phyloP scores from a whole-genome alignment of 2,888 invertebrate species.

The Eurytoma adleriae region DNA sequence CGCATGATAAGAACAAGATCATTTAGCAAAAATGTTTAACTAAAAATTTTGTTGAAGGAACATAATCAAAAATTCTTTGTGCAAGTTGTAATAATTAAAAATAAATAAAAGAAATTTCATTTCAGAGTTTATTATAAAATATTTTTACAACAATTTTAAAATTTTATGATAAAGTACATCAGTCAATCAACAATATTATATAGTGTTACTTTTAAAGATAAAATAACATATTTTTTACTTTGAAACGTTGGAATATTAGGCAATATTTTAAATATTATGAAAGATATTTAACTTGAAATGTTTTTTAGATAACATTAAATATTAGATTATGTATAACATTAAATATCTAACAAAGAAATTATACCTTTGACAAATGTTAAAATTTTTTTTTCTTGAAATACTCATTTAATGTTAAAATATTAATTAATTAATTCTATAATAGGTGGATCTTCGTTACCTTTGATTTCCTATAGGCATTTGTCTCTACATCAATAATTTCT shows the following conservation, averaged over 20 bases:
- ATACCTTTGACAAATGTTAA: neutral
- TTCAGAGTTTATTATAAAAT: too few relatives aligned
- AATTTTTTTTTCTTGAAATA: neutral
- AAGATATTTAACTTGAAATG: neutral
- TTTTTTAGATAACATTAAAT: too few relatives aligned
- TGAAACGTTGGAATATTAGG: too few relatives aligned
- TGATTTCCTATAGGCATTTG: too few relatives aligned
- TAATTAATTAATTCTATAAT: neutral
- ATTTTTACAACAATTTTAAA: too few relatives aligned
- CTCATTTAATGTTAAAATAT: neutral
- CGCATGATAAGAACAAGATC: slow-evolving; percentile 53
- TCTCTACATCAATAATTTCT: too few relatives aligned
- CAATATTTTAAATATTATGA: neutral
- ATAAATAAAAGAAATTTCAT: too few relatives aligned
- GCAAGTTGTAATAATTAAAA: too few relatives aligned
- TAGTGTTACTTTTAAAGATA: neutral
- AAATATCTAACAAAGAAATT: neutral
- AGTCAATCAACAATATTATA: neutral
- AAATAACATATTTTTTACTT: neutral
- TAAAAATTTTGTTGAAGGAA: too few relatives aligned
- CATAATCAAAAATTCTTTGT: too few relatives aligned
- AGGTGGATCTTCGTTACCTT: neutral
- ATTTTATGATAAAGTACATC: too few relatives aligned
- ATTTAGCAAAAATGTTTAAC: neutral
- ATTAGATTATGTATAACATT: too few relatives aligned